Conservation (phyloP, 2,113 vertebrate genomes). For the Lasiurus borealis region DNA sequence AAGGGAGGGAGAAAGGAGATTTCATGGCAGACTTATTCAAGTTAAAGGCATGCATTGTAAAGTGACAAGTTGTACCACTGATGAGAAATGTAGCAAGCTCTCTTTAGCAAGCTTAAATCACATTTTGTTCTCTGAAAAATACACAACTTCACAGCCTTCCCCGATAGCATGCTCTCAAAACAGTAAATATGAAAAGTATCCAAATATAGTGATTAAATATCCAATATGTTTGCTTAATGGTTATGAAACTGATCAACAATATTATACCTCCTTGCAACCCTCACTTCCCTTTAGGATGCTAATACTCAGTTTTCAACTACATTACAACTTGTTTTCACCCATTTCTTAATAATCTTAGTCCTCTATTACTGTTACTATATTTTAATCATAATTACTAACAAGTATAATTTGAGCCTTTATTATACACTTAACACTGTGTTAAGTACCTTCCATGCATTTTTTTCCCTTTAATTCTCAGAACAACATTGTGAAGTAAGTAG, state of each 20-base stretch:
- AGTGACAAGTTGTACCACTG: not conserved
- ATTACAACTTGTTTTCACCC: not conserved
- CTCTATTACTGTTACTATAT: not conserved
- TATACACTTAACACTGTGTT: not conserved
- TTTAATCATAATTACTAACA: constrained; percentile 29
- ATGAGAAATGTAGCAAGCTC: constrained; percentile 33
- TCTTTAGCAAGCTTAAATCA: not conserved
- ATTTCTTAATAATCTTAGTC: constrained; percentile 7
- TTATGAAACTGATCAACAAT: not conserved
- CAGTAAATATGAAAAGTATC: constrained; percentile 23
- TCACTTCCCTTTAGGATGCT: not conserved
- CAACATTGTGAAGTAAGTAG: not conserved
- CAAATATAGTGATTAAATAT: not conserved
- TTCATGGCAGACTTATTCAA: constrained; percentile 45
- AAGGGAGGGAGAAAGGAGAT: constrained; percentile 7
- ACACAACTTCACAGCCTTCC: not conserved
- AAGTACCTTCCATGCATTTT: not conserved
- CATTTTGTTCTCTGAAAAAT: constrained; percentile 45
- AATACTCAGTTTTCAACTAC: not conserved
- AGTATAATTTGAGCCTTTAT: not conserved
- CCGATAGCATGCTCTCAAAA: constrained; percentile 5
- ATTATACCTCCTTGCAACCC: not conserved
- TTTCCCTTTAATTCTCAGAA: constrained; percentile 27
- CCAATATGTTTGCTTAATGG: not conserved
- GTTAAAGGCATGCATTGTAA: constrained; percentile 53